Base-by-base conservation (phyloP, 2,797 vertebrate genomes). In the Pseudochromis fuscus region DNA sequence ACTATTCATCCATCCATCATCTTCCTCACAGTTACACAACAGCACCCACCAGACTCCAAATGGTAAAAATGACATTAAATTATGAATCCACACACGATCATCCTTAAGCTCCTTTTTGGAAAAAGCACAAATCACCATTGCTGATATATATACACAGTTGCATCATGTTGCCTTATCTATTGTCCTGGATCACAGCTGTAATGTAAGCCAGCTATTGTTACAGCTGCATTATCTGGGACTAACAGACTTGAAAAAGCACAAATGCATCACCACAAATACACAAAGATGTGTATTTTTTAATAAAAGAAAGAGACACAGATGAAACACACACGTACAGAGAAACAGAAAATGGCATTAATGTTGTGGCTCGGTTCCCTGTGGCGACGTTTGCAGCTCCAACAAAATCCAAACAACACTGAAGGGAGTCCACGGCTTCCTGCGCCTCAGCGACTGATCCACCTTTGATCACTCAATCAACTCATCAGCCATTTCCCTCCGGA, bases 401-500 rank as follows among this genome's bases (percentile, higher is more conserved):
- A 30, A 25, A 67, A 45, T 70, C 64, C 35, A 53, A 71, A 67
- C 56, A 61, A 50, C 53, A 46, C 62, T 33, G 16, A 46, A 19
- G 60, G 44, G 55, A 58, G 42, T 45, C 40, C 33, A 62, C 24
- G 0, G 67, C 69, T 78, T 79, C 75, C 77, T 50, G 78, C 64
- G 71, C 28, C 13, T 0, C 40, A 13, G 8, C 38, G 2, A 16
- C 50, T 0, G 33, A 40, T 63, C 60, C 63, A 60, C 72, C 68
- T 83, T 61, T 85, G 63, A 84, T 85, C 74, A 66, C 65, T 62
- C 62, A 40, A 56, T 81, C 67, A 86, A 33, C 66, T 75, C 72
- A 65, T 73, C 75, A 81, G 42, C 55, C 51, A 21, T 57, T 61
- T 25, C 71, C 68, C 63, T 24, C 62, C 3, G 0, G 58, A 71